Evolutionary conservation across 2,888 invertebrate genomes (phyloP), one percentile per base, ranked within the genome.

Genomic region (Villa cingulata): DNA sequence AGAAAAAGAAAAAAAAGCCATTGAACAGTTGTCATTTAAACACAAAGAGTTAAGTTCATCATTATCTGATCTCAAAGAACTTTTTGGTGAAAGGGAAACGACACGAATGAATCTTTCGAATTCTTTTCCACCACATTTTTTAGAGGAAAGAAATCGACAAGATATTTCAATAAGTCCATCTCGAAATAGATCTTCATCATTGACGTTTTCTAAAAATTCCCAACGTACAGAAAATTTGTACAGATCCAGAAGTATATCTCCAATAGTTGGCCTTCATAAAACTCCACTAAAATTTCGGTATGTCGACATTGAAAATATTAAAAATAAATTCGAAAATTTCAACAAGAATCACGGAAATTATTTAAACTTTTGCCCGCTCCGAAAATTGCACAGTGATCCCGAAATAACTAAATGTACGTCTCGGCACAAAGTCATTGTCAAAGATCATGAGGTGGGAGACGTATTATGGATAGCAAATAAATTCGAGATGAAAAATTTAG

Each of bases 281-380:
- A 76, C 79, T 41, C 82, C 82, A 62, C 67, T 84, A 58, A 73
- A 83, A 57, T 78, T 82, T 45, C 82, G 81, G 58, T 77, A 80
- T 46, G 87, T 86, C 15, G 85, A 86, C 62, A 88, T 90, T 20
- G 77, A 76, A 45, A 79, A 82, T 60, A 74, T 89, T n/a, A 80
- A 80, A 54, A 76, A 81, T 49, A 83, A 81, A 55, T 89, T 88
- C 61, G 88, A 89, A 65, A 64, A 61, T 48, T 59, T 64, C 9
- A 56, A 55, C 16, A 51, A 51, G 17, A 50, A 47, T 12, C 48
- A 49, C n/a, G 46, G 50, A 18, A 49, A 43, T 51, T 64, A 65
- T 65, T 64, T 66, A 63, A 64, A 62, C 58, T 56, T 64, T 56
- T 58, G 61, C 53, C 58, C 63, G 62, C 66, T 77, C 56, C 73